These are phyloP conservation scores for Drosophila baimaii DNA, from an alignment of 1,140 invertebrate species.

Conservation along the genomic window DNA sequence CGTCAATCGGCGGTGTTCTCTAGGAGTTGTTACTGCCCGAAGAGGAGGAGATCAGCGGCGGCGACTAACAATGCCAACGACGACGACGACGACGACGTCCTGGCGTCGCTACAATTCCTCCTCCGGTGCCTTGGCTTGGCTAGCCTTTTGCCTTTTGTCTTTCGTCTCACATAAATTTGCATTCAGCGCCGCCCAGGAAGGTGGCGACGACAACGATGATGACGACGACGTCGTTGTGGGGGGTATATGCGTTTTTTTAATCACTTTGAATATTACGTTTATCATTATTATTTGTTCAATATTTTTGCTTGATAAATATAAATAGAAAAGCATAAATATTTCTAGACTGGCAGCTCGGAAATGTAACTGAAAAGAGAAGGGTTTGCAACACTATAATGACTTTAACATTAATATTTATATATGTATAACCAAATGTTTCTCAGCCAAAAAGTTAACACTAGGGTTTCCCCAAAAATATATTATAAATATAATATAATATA, in stretches of 20 bases:
- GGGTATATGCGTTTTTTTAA: conserved; percentile 5
- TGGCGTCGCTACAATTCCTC: conserved; percentile 44
- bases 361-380: neutral
- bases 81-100: conserved; percentile 45
- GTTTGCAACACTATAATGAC: too few species aligned
- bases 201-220: neutral
- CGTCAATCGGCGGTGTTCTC: conserved; percentile 36
- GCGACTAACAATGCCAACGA: conserved; percentile 31
- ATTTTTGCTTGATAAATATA: neutral
- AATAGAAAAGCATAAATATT: neutral
- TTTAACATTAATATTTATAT: too few species aligned
- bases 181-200: conserved; percentile 24
- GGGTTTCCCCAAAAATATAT: too few species aligned
- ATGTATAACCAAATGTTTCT: too few species aligned
- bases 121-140: neutral
- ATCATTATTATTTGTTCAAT: neutral
- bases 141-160: conserved; percentile 2
- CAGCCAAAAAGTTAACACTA: too few species aligned
- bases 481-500: too few species aligned
- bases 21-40: conserved; percentile 1
- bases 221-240: too few species aligned
- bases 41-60: conserved; percentile 8
- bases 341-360: neutral
- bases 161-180: conserved; percentile 38
- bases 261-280: too few species aligned